A percentile compares a stretch with the other conserved stretches of the same genome.
phyloP scores from a whole-genome alignment of 2,797 vertebrate genomes.

The Coracias cyanogaster region DNA sequence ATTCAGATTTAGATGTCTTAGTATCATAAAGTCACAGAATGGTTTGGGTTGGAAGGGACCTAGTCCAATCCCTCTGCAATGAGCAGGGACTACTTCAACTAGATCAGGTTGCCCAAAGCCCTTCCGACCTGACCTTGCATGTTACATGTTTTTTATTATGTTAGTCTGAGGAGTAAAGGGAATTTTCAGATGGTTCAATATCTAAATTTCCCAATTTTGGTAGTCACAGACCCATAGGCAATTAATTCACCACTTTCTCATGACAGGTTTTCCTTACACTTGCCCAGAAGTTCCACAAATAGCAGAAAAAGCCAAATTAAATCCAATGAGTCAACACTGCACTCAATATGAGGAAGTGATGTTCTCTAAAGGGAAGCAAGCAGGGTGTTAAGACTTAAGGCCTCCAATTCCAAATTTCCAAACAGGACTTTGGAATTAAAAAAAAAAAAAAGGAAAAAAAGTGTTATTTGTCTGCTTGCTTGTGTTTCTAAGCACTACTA shows the following conservation, averaged over 20 bases:
- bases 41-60: background rate
- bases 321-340: background rate
- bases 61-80: background rate
- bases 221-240: background rate
- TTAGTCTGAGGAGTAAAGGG: background rate
- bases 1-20: background rate
- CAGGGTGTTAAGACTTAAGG: background rate
- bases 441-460: background rate
- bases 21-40: background rate
- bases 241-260: background rate
- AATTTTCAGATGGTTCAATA: background rate
- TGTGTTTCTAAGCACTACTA: background rate
- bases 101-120: background rate
- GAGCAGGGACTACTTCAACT: background rate
- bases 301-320: background rate
- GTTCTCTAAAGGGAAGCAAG: background rate
- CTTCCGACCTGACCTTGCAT: fast-evolving
- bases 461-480: background rate
- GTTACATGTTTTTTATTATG: background rate
- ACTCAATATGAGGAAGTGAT: background rate
- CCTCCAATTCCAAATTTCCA: background rate
- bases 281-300: background rate
- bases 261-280: background rate
- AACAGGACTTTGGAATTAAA: background rate
- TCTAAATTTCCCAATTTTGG: background rate